Percentiles rank a stretch among this genome's conserved stretches.
phyloP scores from a whole-genome alignment of 2,888 invertebrate genomes.

The Nemurella pictetii region DNA sequence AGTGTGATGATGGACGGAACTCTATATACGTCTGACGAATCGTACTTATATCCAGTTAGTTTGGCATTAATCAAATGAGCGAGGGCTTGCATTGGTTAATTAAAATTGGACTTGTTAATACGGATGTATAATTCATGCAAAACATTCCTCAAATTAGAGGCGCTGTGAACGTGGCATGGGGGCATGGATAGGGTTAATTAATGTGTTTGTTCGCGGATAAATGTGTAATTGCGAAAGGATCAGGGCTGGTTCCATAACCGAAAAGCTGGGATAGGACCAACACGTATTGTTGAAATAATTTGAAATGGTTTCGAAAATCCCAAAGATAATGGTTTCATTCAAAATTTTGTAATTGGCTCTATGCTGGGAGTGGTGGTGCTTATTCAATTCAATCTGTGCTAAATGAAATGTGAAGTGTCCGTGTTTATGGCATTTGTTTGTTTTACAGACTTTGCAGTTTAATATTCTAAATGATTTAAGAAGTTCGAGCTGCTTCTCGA shows the following conservation, averaged over 20 bases:
- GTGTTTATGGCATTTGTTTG: too few relatives aligned
- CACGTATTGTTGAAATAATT: neutral
- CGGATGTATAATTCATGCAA: neutral
- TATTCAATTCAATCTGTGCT: too few relatives aligned
- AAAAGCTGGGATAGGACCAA: neutral
- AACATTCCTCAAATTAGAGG: neutral
- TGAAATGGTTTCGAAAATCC: neutral
- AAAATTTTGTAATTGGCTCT: too few relatives aligned
- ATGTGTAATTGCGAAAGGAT: neutral
- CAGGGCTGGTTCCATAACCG: neutral
- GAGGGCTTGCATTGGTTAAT: neutral
- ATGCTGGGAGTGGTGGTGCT: too few relatives aligned
- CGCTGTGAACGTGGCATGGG: neutral
- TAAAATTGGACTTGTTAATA: neutral
- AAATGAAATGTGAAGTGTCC: too few relatives aligned
- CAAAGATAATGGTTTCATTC: too few relatives aligned
- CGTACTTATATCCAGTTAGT: neutral
- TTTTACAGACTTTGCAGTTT: too few relatives aligned
- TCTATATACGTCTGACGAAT: neutral
- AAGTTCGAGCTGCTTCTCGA: too few relatives aligned
- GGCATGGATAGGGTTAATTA: neutral
- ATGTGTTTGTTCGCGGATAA: neutral
- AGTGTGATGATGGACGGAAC: neutral
- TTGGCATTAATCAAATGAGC: neutral
- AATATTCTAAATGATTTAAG: too few relatives aligned